These are phyloP conservation scores for Drosophila sechellia DNA, from an alignment of 1,140 invertebrate species.

Conservation along the genomic window DNA sequence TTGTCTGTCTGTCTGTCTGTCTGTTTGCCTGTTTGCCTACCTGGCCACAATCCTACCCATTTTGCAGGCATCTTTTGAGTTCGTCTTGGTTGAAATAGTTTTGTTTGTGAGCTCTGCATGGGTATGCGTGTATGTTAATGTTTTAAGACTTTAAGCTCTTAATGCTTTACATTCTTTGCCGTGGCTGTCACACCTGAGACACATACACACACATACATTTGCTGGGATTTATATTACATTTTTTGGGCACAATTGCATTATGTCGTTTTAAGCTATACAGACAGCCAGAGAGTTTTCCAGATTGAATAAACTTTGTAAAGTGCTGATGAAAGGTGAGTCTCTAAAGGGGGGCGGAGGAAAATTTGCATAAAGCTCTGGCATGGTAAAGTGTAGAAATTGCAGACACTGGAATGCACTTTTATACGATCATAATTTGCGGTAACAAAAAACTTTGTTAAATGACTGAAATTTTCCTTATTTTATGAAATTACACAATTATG, in stretches of 20 bases:
- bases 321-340: constrained; percentile 22
- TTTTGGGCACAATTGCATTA: constrained; percentile 48
- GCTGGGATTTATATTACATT: constrained; percentile 33
- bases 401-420: constrained; percentile 12
- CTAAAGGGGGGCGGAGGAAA: background rate
- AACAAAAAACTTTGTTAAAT: constrained; percentile 16
- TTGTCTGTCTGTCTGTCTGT: constrained; percentile 43
- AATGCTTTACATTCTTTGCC: constrained; percentile 67
- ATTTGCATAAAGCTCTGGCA: constrained; percentile 9
- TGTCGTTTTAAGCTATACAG: constrained; percentile 9
- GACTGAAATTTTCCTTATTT: constrained; percentile 18
- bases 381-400: constrained; percentile 5
- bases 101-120: constrained; percentile 12
- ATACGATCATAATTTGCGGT: background rate
- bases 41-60: constrained; percentile 27
- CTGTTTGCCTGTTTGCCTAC: constrained; percentile 25
- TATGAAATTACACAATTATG: constrained; percentile 35
- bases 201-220: constrained; percentile 30
- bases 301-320: constrained; percentile 38
- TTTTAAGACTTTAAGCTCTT: constrained; percentile 76
- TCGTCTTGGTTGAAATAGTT: constrained; percentile 61
- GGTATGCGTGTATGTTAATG: constrained; percentile 49
- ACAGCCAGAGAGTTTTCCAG: constrained; percentile 10
- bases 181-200: constrained; percentile 42
- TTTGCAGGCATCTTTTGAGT: constrained; percentile 19